Percentiles rank a stretch among this genome's conserved stretches.
Evolutionary conservation across 2,797 vertebrate species (phyloP).

Genomic region (Tapera naevia): DNA sequence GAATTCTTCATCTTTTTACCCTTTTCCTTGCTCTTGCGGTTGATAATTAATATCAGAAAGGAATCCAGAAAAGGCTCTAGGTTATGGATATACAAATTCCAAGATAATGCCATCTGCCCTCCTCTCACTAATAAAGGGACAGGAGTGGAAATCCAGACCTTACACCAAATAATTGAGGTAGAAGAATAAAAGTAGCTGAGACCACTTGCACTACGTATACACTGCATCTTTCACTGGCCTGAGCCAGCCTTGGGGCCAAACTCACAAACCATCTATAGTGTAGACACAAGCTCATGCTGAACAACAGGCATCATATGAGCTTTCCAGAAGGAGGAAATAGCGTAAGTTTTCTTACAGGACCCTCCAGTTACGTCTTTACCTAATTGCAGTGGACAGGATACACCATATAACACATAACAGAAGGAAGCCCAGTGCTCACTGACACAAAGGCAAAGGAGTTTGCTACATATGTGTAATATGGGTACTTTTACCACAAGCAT

Average conservation of each 20-base stretch:
- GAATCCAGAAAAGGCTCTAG: neutral
- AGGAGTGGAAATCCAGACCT: neutral
- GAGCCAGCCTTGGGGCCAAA: neutral
- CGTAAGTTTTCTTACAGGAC: neutral
- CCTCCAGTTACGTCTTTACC: neutral
- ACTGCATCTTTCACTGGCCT: neutral
- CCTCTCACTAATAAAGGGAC: no score
- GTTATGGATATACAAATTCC: neutral
- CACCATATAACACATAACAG: fast-evolving
- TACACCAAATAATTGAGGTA: neutral
- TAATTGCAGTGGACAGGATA: neutral
- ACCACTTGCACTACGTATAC: neutral
- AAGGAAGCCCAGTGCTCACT: neutral
- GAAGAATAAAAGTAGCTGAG: neutral
- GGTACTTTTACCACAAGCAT: neutral
- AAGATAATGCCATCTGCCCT: neutral
- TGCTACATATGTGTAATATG: neutral
- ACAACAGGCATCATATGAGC: neutral
- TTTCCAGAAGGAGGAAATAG: neutral
- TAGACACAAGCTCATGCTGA: neutral
- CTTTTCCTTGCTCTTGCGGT: neutral
- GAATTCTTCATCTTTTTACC: neutral
- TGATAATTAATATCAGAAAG: neutral
- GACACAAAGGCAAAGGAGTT: neutral
- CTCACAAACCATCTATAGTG: neutral